phyloP scores from a whole-genome alignment of 2,113 vertebrate species.

The Saccopteryx bilineata region DNA sequence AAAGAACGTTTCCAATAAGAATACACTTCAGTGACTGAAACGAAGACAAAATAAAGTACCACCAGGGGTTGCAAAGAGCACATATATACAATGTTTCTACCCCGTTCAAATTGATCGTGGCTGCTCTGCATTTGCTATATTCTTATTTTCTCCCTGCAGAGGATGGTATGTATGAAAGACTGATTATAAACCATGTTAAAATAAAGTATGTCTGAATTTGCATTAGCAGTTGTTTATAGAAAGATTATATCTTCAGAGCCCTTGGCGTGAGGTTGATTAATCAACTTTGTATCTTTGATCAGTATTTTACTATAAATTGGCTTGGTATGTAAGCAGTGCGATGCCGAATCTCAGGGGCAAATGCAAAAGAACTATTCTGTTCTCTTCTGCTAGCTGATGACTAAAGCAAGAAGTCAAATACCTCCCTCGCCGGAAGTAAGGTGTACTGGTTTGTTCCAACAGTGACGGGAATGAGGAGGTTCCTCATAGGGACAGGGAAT shows the following conservation, averaged over 20 bases:
- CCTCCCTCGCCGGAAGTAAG: constrained; percentile 69
- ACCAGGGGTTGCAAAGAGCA: constrained; percentile 93
- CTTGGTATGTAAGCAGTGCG: constrained; percentile 70
- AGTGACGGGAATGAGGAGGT: constrained; percentile 24
- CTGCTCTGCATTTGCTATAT: constrained; percentile 80
- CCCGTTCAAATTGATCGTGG: constrained; percentile 90
- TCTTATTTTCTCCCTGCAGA: constrained; percentile 78
- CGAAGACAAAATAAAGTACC: constrained; percentile 95
- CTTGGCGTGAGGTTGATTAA: constrained; percentile 71
- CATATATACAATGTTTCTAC: constrained; percentile 96
- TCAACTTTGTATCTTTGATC: constrained; percentile 68
- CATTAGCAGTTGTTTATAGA: constrained; percentile 79
- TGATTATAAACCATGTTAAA: constrained; percentile 75
- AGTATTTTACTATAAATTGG: constrained; percentile 59
- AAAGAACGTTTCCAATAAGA: constrained; percentile 90
- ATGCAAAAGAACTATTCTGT: constrained; percentile 74
- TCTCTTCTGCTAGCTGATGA: constrained; percentile 70
- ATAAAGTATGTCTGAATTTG: constrained; percentile 78
- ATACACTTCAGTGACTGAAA: constrained; percentile 94
- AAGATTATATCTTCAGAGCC: constrained; percentile 56
- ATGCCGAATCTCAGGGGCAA: constrained; percentile 74
- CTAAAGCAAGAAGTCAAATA: constrained; percentile 62
- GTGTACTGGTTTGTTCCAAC: constrained; percentile 28
- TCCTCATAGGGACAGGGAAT: constrained; percentile 73
- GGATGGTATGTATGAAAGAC: constrained; percentile 80